Conservation (phyloP, 2,113 vertebrate species). For the Colossoma macropomum region DNA sequence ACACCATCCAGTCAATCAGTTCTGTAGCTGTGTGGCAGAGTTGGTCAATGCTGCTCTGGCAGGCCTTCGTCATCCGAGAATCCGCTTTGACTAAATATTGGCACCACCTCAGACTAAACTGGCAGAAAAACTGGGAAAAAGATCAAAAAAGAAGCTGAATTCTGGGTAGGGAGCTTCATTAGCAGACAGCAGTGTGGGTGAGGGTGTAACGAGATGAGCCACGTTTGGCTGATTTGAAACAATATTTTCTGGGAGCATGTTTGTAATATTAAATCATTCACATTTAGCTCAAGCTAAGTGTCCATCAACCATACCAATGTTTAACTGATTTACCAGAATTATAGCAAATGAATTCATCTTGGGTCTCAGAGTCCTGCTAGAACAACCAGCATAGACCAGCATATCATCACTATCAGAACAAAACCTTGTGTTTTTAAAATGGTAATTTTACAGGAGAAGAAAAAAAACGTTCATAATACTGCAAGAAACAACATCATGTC, state of each 20-base stretch:
- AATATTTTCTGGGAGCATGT: background rate
- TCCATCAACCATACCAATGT: background rate
- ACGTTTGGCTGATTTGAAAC: background rate
- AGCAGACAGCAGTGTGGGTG: background rate
- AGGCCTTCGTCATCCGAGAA: background rate
- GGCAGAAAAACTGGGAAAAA: background rate
- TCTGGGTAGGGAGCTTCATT: background rate
- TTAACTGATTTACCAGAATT: no score
- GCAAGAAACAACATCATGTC: no score
- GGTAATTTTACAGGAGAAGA: no score
- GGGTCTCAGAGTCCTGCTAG: no score
- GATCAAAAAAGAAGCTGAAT: background rate
- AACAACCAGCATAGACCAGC: no score
- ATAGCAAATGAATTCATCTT: no score
- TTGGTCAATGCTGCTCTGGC: background rate
- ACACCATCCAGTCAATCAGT: no score
- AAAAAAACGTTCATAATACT: no score
- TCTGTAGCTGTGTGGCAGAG: background rate
- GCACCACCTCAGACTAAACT: background rate
- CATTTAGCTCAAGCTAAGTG: background rate
- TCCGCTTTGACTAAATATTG: background rate
- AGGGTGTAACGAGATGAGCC: background rate
- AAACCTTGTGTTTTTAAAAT: no score
- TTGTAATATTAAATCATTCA: background rate
- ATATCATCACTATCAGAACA: no score